phyloP scores from a whole-genome alignment of 2,888 invertebrate species.

The Pterostichus niger region DNA sequence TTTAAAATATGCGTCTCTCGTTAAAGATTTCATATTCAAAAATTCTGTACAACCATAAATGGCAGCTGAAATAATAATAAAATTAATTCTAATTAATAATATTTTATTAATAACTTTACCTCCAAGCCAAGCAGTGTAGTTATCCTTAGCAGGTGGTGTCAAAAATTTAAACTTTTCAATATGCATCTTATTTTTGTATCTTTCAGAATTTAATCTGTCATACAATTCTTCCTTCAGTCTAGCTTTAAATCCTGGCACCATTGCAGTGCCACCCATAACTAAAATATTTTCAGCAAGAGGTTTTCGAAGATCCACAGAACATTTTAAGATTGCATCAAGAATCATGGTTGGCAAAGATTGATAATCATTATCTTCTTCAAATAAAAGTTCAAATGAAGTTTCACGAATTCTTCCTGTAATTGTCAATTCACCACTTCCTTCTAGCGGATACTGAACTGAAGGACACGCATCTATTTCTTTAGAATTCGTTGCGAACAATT shows the following conservation, averaged over 20 bases:
- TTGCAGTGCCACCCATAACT: constrained; percentile 91
- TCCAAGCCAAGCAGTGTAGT: constrained; percentile 93
- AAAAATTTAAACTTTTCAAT: constrained; percentile 89
- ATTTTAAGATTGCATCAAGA: constrained; percentile 89
- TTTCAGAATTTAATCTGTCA: constrained; percentile 81
- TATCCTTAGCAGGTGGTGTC: constrained; percentile 87
- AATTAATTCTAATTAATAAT: constrained; percentile 19
- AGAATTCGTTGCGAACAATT: constrained; percentile 77
- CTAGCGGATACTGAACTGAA: constrained; percentile 84
- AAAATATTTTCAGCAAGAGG: constrained; percentile 90
- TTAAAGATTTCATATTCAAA: constrained; percentile 84
- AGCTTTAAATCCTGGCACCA: constrained; percentile 90
- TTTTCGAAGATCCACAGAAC: constrained; percentile 90
- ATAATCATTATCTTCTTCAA: constrained; percentile 90
- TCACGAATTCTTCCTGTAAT: constrained; percentile 88
- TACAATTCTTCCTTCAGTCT: constrained; percentile 89
- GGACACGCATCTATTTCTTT: constrained; percentile 79
- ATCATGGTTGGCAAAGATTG: constrained; percentile 91
- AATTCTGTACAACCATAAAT: constrained; percentile 89
- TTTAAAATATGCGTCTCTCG: constrained; percentile 87
- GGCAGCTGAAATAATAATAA: constrained; percentile 79
- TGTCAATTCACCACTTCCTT: constrained; percentile 81
- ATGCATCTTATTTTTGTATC: constrained; percentile 82
- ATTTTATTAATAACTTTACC: constrained; percentile 76
- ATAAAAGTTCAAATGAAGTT: constrained; percentile 90